phyloP scores from a whole-genome alignment of 2,797 vertebrate species.

The Gallirallus australis region DNA sequence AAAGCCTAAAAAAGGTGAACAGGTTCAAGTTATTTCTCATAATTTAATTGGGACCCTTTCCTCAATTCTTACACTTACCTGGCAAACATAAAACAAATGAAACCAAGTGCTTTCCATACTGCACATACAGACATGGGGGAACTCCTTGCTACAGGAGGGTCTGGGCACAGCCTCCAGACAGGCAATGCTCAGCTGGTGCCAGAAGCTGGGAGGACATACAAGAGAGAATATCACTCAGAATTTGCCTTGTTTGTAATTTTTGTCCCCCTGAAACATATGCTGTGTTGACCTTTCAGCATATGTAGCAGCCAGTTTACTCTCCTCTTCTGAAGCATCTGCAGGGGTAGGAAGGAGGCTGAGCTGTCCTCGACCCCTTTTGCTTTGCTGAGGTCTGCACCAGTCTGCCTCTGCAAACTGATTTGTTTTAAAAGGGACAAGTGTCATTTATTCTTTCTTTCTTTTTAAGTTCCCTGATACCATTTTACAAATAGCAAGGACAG shows the following conservation, averaged over 20 bases:
- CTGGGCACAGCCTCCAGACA: background rate
- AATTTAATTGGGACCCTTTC: background rate
- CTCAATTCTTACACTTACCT: background rate
- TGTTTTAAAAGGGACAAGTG: background rate
- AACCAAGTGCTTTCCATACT: background rate
- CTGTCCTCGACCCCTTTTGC: background rate
- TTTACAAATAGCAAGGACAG: slow-evolving; percentile 69
- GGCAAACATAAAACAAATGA: background rate
- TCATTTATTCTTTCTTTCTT: background rate
- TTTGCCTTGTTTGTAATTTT: background rate
- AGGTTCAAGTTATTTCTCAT: background rate
- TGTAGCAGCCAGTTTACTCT: background rate
- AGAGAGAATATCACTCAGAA: background rate
- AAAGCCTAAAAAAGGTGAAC: background rate
- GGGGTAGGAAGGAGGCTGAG: background rate
- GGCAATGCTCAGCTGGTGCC: background rate
- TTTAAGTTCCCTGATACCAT: slow-evolving; percentile 77
- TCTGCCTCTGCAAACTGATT: background rate
- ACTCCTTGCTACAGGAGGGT: background rate
- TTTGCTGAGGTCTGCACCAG: background rate
- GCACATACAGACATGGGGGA: background rate
- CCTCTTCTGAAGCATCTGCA: background rate
- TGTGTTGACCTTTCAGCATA: background rate
- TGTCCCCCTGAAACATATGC: background rate
- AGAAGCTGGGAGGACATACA: background rate